phyloP scores from a whole-genome alignment of 2,113 vertebrate species.

The Brachyistius frenatus region DNA sequence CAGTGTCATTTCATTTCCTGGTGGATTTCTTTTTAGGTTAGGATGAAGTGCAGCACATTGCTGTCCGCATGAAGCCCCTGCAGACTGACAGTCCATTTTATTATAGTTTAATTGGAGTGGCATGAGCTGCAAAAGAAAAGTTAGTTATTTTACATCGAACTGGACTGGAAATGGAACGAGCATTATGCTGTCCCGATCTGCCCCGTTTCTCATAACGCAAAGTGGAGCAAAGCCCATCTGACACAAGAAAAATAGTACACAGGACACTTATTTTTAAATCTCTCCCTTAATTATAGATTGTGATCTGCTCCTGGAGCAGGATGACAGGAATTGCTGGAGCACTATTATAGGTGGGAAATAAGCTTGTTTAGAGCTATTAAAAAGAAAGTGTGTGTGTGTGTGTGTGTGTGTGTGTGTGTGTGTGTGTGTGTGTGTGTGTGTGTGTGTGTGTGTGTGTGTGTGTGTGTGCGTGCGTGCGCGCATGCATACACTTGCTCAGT shows the following conservation, averaged over 20 bases:
- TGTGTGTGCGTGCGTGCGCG: too few species aligned
- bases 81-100: constrained; percentile 59
- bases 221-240: constrained; percentile 43
- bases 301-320: neutral
- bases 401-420: too few species aligned
- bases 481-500: constrained; percentile 2
- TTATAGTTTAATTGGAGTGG: constrained; percentile 56
- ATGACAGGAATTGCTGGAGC: constrained; percentile 11
- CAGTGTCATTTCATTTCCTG: constrained; percentile 30
- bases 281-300: constrained; percentile 37
- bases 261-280: constrained; percentile 10
- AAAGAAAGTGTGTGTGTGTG: neutral
- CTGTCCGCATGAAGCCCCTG: constrained; percentile 48
- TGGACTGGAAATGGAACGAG: constrained; percentile 72
- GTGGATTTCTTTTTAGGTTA: constrained; percentile 49
- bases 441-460: too few species aligned
- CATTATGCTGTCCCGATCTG: constrained; percentile 55
- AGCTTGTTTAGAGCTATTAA: neutral
- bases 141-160: constrained; percentile 45
- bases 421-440: too few species aligned
- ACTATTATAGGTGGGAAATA: constrained; percentile 5
- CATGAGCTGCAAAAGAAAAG: constrained; percentile 51
- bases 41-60: constrained; percentile 54
- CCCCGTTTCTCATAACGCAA: constrained; percentile 46
- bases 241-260: constrained; percentile 10